Base-by-base conservation (phyloP, 1,140 invertebrate species). In the Capitella teleta region DNA sequence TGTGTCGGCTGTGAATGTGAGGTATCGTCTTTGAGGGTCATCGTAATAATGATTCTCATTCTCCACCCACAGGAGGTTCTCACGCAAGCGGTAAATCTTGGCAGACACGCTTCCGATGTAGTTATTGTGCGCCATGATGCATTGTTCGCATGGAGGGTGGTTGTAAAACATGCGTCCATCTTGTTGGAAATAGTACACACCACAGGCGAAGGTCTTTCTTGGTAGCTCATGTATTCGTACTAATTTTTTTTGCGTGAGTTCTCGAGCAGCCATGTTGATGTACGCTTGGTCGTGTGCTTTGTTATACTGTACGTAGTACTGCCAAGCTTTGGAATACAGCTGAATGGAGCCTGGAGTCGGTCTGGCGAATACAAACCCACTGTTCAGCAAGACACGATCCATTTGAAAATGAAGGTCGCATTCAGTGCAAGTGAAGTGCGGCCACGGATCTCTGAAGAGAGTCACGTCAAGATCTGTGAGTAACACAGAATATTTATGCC, bases 71-170 rank as follows among this genome's bases (percentile, higher is more conserved):
- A 53, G 18, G 5, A 48, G 47, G 41, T 53, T 53, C 40, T 53
- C 52, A 25, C 38, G 30, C 4, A 53, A 49, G 32, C 52, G 26
- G 38, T 53, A 53, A 21, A 40, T 16, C 25, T 53, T 53, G n/a
- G 46, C 52, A n/a, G 46, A 36, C 18, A 21, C 28, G 23, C 30
- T 53, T 4, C 46, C 52, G 19, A 53, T 25, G 40, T 53, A 53
- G 40, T 53, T 53, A 30, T 49, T 53, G 47, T 53, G 52, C 25
- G 45, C 32, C 46, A 53, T 53, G 25, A 49, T 41, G 40, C 52
- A 53, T 28, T 49, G 36, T 12, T 41, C 21, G 28, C 52, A 53
- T 8, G 38, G 21, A 14, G 52, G 52, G 14, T 42, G 28, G 52
- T 53, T 53, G 21, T 53, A 26, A 30, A 53, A 53, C 8, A 26